Base-by-base conservation (phyloP, 1,140 invertebrate genomes). In the Zaprionus davidi region DNA sequence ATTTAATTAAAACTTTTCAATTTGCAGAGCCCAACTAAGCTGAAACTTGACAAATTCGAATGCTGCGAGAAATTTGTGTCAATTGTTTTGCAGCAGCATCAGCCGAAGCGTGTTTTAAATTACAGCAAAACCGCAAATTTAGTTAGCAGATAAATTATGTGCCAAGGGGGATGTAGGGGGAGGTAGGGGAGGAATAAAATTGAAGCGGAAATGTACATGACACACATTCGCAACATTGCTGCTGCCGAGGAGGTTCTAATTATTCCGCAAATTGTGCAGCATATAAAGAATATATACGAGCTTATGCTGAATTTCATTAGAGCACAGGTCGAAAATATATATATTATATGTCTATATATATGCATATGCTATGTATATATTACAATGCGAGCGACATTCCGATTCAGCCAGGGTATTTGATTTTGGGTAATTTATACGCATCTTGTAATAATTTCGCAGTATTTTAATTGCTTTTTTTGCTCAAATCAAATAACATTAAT, bases 1-100 rank as follows among this genome's bases (percentile, higher is more conserved):
- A 81, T 88, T 83, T 87, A 80, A 88, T 87, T 87, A 88, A 83
- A 87, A 87, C 65, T 75, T 88, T 88, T 69, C 62, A 63, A 76
- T 81, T 65, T 44, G 58, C 49, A 41, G 22, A 51, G 58, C 28
- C 44, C 24, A 69, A 69, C 66, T 69, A 57, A 62, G 44, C 70
- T 69, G 46, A 58, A 63, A 63, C 41, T 67, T 69, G 65, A 26
- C 71, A 68, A 81, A 77, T 70, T 64, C 62, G 63, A 51, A 24
- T 44, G 62, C 51, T 31, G 67, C 17, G 44, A 60, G 70, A 82
- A 86, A 87, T 78, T 79, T 70, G 71, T 86, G 79, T 82, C 82
- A 82, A 71, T 82, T 82, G 73, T 69, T 85, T 7, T 60, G 56
- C 36, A 51, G 20, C 57, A 34, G 31, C 31, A 34, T 9, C 31